These are phyloP conservation scores for human (Homo sapiens) DNA, from an alignment of 2,113 vertebrate genomes.

Conservation along the genomic window GRCh38 chr2:40157501-40158000, in stretches of 20 bases:
- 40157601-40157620: not conserved
- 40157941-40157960: not conserved
- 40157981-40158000: not conserved
- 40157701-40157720: not conserved
- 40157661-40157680: not conserved
- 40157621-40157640: not conserved
- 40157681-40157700: not conserved
- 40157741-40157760: conserved; percentile 1
- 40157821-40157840: not conserved
- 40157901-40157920: not conserved
- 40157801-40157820: not conserved
- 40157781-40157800: not conserved
- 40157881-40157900: conserved; percentile 9
- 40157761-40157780: not conserved
- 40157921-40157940: not conserved
- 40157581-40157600: not conserved
- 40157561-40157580: not conserved
- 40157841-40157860: conserved; percentile 23
- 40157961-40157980: not conserved
- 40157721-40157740: not conserved
- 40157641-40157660: not conserved
- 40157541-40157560: not conserved
- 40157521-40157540: not conserved
- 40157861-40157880: conserved; percentile 38
- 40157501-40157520: not conserved